Base-by-base conservation (phyloP, 2,888 invertebrate species). In the Apoderus coryli region DNA sequence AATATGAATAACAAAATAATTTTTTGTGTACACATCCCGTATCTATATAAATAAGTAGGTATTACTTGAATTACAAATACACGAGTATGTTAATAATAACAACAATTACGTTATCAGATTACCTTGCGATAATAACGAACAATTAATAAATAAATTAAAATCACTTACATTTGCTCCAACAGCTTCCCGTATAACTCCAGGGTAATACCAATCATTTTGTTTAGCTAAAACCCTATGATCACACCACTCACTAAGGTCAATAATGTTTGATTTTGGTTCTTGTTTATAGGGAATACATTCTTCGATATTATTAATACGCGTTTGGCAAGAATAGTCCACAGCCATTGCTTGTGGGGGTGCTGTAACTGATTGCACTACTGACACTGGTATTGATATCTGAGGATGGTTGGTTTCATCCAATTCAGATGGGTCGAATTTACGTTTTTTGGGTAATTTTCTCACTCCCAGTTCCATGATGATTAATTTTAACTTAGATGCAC, bases 191-290 rank as follows among this genome's bases (percentile, higher is more conserved):
- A 93, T 90, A 34, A 85, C 79, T 31, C 90, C 93, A 5, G 92
- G 86, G 45, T 82, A 73, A 60, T 85, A 88, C 46, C 76, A 67
- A 36, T 75, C 74, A 41, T 79, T 75, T 50, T 77, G 74, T 54
- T 82, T 84, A 23, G 92, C 93, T 45, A 95, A 64, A 36, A 93
- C 86, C 46, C 92, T 67, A 55, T 90, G 89, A 51, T 86, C 84
- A 44, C 77, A 75, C 93, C 93, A 95, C 60, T 93, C 92, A 48
- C 76, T 78, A 45, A 93, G 67, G 63, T 93, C 88, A 41, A 93
- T 41, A 34, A 42, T 39, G 34, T 42, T 47, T 36, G 45, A 44
- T 37, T 46, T 47, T 46, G 36, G 16, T 35, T 4, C 9, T 25
- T 39, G 40, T 41, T 45, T 44, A 35, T 43, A 40, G 25, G 41